Evolutionary conservation across 2,113 vertebrate genomes (phyloP).

Genomic region (Cervus canadensis): DNA sequence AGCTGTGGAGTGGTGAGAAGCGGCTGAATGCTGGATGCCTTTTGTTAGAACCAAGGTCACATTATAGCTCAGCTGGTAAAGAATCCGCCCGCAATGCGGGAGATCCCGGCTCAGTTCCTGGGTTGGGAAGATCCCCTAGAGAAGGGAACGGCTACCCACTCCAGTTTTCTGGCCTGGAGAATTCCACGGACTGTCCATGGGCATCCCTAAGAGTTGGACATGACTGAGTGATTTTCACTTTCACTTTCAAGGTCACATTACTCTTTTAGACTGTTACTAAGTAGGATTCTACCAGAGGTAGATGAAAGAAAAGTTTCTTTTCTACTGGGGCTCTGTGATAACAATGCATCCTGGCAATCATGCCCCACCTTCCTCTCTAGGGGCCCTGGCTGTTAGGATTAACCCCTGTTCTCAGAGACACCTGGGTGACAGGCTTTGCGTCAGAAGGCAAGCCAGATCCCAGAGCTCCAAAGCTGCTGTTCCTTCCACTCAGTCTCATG

Average conservation of each 20-base stretch:
- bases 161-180: neutral
- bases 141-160: neutral
- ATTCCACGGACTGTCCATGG: neutral
- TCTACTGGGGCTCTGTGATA: neutral
- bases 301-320: neutral
- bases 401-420: neutral
- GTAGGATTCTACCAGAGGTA: neutral
- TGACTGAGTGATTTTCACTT: neutral
- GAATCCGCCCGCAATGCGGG: rapidly evolving
- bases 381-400: neutral
- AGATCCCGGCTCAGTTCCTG: neutral
- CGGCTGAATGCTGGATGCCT: neutral
- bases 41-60: neutral
- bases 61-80: neutral
- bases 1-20: neutral
- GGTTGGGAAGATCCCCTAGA: neutral
- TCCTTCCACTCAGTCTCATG: neutral
- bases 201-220: neutral
- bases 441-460: neutral
- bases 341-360: neutral
- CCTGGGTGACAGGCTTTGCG: neutral
- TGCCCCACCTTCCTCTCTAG: neutral
- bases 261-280: neutral
- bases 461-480: neutral
- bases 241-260: neutral